These are phyloP conservation scores for Oscheius sp. DNA, from an alignment of 2,888 invertebrate genomes.

Conservation along the genomic window DNA sequence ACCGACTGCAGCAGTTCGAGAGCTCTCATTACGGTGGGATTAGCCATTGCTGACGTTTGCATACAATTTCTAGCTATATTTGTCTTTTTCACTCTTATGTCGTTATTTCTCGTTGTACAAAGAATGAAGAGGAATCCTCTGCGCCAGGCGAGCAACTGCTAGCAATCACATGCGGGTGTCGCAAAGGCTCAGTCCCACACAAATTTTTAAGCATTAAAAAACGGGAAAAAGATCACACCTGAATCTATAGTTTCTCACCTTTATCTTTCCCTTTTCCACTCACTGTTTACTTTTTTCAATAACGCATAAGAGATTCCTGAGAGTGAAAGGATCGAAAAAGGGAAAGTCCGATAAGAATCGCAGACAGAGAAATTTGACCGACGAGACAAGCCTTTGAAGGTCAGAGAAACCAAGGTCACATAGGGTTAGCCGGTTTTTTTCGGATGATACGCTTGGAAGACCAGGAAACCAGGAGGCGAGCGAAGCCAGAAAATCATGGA, in stretches of 20 bases:
- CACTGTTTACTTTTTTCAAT: slow-evolving; percentile 1
- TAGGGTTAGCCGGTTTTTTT: slow-evolving; percentile 27
- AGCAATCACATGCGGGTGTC: slow-evolving; percentile 33
- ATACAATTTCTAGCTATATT: background rate
- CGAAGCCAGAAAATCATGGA: background rate
- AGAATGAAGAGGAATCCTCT: slow-evolving; percentile 22
- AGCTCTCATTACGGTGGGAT: background rate
- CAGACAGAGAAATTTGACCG: slow-evolving; percentile 29
- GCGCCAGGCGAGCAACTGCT: slow-evolving; percentile 30
- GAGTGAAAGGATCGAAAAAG: slow-evolving; percentile 10
- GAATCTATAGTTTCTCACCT: slow-evolving; percentile 6
- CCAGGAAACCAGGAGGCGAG: background rate
- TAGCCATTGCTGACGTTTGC: background rate
- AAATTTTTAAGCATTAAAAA: slow-evolving; percentile 35
- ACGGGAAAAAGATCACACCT: background rate
- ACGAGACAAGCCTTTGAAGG: slow-evolving; percentile 31
- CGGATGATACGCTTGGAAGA: slow-evolving; percentile 15
- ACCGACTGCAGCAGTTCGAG: background rate
- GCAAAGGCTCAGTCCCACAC: slow-evolving; percentile 27
- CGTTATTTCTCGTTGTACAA: slow-evolving; percentile 18
- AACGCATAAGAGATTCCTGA: background rate
- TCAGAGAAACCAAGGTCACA: slow-evolving; percentile 30
- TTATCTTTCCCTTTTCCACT: background rate
- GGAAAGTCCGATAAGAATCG: slow-evolving; percentile 24
- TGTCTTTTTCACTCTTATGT: slow-evolving; percentile 8